Evolutionary conservation across 2,888 invertebrate species (phyloP).

Genomic region (Anarsia innoxiella): DNA sequence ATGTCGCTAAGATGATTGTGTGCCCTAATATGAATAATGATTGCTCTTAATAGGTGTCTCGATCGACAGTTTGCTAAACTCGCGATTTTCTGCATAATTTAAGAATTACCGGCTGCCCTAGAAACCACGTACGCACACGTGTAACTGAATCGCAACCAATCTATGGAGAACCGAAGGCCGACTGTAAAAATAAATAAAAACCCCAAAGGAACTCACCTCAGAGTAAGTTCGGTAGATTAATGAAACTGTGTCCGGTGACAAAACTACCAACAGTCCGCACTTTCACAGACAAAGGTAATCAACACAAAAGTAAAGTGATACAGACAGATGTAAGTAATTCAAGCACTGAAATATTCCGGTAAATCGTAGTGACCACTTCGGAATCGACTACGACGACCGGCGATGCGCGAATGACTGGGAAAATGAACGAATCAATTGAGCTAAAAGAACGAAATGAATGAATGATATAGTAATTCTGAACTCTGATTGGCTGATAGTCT

Average conservation of each 20-base stretch:
- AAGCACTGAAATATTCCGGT: slow-evolving; percentile 51
- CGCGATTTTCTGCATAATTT: too few species aligned
- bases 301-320: slow-evolving; percentile 31
- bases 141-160: not conserved
- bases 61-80: too few species aligned
- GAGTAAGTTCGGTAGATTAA: slow-evolving; percentile 46
- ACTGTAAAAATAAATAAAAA: slow-evolving; percentile 32
- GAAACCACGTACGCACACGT: slow-evolving; percentile 26
- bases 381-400: slow-evolving; percentile 57
- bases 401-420: slow-evolving; percentile 56
- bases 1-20: too few species aligned
- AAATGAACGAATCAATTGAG: too few species aligned
- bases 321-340: slow-evolving; percentile 26
- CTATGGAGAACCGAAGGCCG: slow-evolving; percentile 18
- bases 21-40: too few species aligned
- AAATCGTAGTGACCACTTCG: slow-evolving; percentile 50
- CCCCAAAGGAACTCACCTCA: slow-evolving; percentile 52
- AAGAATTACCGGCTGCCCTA: not conserved
- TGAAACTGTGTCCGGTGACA: slow-evolving; percentile 39
- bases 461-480: not conserved
- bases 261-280: slow-evolving; percentile 43
- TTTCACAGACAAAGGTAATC: slow-evolving; percentile 46
- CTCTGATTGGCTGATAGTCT: slow-evolving; percentile 10
- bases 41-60: too few species aligned
- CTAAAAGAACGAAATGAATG: slow-evolving; percentile 17